Conservation (phyloP, 2,113 vertebrate genomes). For the western clawed frog (Xenopus tropicalis) region UCB_Xtro_10.0 CM004443.2:80728001-80728500, state of each 20-base stretch:
- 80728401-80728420: slow-evolving; percentile 79
- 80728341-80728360: slow-evolving; percentile 47
- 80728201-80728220: slow-evolving; percentile 83
- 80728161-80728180: slow-evolving; percentile 85
- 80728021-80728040: slow-evolving; percentile 54
- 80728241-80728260: slow-evolving; percentile 90
- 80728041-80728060: slow-evolving; percentile 69
- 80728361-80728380: slow-evolving; percentile 80
- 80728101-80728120: slow-evolving; percentile 89
- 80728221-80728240: slow-evolving; percentile 88
- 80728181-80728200: slow-evolving; percentile 68
- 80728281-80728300: slow-evolving; percentile 82
- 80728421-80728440: slow-evolving; percentile 89
- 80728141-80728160: slow-evolving; percentile 89
- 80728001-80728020: slow-evolving; percentile 60
- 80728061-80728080: slow-evolving; percentile 79
- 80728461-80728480: slow-evolving; percentile 81
- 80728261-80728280: slow-evolving; percentile 80
- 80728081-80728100: slow-evolving; percentile 87
- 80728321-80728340: slow-evolving; percentile 63
- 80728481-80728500: slow-evolving; percentile 87
- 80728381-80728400: slow-evolving; percentile 79
- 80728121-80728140: slow-evolving; percentile 91
- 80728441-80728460: slow-evolving; percentile 87
- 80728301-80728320: slow-evolving; percentile 70